Evolutionary conservation across 1,140 invertebrate genomes (phyloP).

Genomic region (Zaprionus gabonicus): DNA sequence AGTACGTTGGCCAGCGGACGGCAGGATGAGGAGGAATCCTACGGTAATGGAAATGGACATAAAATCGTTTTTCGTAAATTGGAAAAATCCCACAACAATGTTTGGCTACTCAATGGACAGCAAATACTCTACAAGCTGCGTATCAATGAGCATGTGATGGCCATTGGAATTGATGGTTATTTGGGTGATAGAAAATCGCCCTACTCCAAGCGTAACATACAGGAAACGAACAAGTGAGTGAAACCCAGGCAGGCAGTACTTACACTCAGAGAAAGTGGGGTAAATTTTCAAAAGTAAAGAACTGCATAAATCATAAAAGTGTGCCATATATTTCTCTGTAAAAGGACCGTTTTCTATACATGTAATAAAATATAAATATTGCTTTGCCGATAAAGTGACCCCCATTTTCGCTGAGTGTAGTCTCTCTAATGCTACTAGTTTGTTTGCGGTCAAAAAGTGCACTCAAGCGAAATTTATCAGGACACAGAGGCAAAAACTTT

Average conservation of each 20-base stretch:
- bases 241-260: conserved; percentile 5
- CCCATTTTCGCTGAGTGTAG: conserved; percentile 30
- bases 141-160: conserved; percentile 82
- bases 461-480: conserved; percentile 79
- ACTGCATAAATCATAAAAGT: background rate
- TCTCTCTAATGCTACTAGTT: conserved; percentile 49
- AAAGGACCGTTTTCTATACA: background rate
- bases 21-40: conserved; percentile 73
- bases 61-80: conserved; percentile 84
- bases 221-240: conserved; percentile 84
- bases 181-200: conserved; percentile 82
- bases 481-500: conserved; percentile 49
- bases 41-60: conserved; percentile 83
- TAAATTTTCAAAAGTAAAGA: background rate
- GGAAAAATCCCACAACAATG: conserved; percentile 86
- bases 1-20: conserved; percentile 74
- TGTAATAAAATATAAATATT: background rate
- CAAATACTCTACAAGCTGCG: conserved; percentile 82
- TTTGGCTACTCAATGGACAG: conserved; percentile 83
- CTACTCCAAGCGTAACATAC: conserved; percentile 84
- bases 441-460: conserved; percentile 80
- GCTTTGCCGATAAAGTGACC: background rate
- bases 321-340: background rate
- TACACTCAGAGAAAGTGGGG: conserved; percentile 32
- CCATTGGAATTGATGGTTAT: conserved; percentile 83